phyloP scores from a whole-genome alignment of 2,797 vertebrate genomes.

The Echeneis naucrates region DNA sequence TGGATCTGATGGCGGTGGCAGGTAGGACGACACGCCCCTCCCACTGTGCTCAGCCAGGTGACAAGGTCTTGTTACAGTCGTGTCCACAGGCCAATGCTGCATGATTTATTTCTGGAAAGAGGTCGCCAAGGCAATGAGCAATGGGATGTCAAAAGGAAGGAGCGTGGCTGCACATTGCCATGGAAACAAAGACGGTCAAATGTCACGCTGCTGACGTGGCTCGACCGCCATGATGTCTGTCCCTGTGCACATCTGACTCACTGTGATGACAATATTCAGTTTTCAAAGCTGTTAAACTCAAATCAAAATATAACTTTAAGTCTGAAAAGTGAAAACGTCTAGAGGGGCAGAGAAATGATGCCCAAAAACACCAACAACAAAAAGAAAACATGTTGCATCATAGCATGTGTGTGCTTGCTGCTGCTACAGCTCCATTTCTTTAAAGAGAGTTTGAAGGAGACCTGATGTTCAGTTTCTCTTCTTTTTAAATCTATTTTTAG shows the following conservation, averaged over 20 bases:
- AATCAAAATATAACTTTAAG: too few relatives aligned
- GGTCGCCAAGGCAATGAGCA: slow-evolving; percentile 54
- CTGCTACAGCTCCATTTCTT: too few relatives aligned
- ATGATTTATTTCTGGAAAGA: slow-evolving; percentile 66
- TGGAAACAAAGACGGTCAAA: slow-evolving; percentile 55
- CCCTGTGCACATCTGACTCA: background rate
- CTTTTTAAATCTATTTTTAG: too few relatives aligned
- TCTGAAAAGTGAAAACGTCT: too few relatives aligned
- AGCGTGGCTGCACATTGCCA: slow-evolving; percentile 46
- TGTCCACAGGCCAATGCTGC: slow-evolving; percentile 32
- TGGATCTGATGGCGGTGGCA: slow-evolving; percentile 1
- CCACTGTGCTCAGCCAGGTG: slow-evolving; percentile 29
- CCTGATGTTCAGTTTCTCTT: too few relatives aligned
- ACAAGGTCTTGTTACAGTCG: slow-evolving; percentile 52
- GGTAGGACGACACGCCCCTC: background rate
- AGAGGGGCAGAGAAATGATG: too few relatives aligned
- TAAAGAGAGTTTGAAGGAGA: too few relatives aligned
- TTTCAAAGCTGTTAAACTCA: background rate
- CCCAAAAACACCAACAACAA: too few relatives aligned
- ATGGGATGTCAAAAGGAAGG: slow-evolving; percentile 29
- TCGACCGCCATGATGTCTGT: background rate
- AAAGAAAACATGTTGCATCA: too few relatives aligned
- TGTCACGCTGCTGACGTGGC: background rate
- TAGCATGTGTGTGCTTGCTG: too few relatives aligned
- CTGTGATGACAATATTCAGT: background rate